Evolutionary conservation across 2,113 vertebrate genomes (phyloP).

Genomic region (Baryphthengus martii): DNA sequence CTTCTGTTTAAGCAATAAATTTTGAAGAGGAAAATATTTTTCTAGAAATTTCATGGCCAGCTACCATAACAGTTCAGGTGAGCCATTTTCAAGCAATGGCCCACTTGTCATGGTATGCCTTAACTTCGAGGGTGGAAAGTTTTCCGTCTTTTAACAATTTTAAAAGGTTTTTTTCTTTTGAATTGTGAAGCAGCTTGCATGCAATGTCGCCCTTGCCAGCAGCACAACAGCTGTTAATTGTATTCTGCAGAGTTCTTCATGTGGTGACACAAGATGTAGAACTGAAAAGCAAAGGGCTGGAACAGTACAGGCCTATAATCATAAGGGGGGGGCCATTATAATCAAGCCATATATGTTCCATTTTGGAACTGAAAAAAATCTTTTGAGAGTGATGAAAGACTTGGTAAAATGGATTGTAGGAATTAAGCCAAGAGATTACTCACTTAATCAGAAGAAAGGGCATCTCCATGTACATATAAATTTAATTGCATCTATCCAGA

Average conservation of each 20-base stretch:
- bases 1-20: not conserved
- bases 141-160: not conserved
- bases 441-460: not conserved
- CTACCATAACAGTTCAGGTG: not conserved
- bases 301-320: not conserved
- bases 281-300: constrained; percentile 16
- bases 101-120: not conserved
- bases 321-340: not conserved
- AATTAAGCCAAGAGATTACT: not conserved
- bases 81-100: not conserved
- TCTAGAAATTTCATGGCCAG: not conserved
- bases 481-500: not conserved
- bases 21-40: not conserved
- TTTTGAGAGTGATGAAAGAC: constrained; percentile 3
- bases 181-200: not conserved
- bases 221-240: constrained; percentile 20
- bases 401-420: not conserved
- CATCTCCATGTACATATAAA: not conserved
- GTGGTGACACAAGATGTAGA: not conserved
- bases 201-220: not conserved
- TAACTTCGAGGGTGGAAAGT: not conserved
- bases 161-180: not conserved
- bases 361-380: not conserved
- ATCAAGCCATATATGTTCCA: not conserved
- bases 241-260: not conserved